Evolutionary conservation across 2,888 invertebrate genomes (phyloP), one percentile per base, ranked within the genome.

Genomic region (Deilephila porcellus): DNA sequence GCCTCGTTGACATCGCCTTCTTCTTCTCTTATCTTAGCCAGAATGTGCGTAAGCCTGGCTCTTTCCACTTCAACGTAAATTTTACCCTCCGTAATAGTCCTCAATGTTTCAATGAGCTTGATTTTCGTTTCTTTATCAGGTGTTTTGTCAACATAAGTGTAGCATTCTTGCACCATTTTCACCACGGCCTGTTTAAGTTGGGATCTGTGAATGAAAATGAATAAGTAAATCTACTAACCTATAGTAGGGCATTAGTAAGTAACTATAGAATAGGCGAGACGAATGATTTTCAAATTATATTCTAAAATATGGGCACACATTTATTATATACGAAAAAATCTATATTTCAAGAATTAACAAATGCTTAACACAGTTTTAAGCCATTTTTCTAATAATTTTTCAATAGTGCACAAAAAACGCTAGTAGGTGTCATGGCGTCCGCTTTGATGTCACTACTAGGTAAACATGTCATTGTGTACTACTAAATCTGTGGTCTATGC

Each of bases 51-150:
- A 7, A 99, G 94, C 73, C 99, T 96, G 5, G 99, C 99, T 83
- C 99, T 95, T 91, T 99, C 99, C 11, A 99, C 99, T 95, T 99
- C 99, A n/a, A 99, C 99, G 90, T 99, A 99, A 79, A 99, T 99
- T 96, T 99, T 99, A 79, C 99, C 99, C 88, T 99, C 99, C 0
- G 99, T 99, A 2, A 99, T 99, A 6, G 97, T 96, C 78, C 98
- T 96, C 71, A 99, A 93, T 0, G 99, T 99, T 89, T 99, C 99
- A 86, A 99, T 99, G 0, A 99, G 95, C 88, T 99, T 98, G 67
- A 99, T 96, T 94, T 98, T 98, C 0, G 97, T 97, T 80, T 98
- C 98, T 89, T 98, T 97, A 83, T 97, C 97, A 0, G 98, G 98
- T 25, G 98, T 98, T 90, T 98, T 97, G 82, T 99, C 98, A 1